Evolutionary conservation across 2,888 invertebrate species (phyloP).

Genomic region (Clusia tigrina): DNA sequence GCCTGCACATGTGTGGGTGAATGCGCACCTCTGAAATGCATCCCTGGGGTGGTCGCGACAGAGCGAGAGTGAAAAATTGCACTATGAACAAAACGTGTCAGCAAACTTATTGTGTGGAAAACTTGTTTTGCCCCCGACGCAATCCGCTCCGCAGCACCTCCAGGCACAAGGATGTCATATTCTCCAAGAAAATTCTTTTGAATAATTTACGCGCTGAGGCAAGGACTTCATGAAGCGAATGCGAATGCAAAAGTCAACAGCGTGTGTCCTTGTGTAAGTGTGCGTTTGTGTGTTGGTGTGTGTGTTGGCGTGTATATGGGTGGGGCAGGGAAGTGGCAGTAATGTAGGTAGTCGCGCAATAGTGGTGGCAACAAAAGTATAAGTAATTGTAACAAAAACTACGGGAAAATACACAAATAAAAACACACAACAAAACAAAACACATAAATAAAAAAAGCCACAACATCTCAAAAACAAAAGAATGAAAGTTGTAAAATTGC

Average conservation of each 20-base stretch:
- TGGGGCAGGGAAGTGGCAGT: no score
- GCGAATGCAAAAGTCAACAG: not conserved
- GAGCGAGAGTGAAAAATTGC: constrained; percentile 8
- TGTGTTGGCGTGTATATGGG: no score
- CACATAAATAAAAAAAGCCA: not conserved
- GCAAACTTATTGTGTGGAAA: constrained; percentile 9
- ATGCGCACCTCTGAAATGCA: not conserved
- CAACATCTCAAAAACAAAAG: not conserved
- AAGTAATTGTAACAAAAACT: not conserved
- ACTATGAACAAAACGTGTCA: not conserved
- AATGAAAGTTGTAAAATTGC: no score
- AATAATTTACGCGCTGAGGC: not conserved
- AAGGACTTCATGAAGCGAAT: not conserved
- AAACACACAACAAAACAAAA: not conserved
- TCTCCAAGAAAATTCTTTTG: not conserved
- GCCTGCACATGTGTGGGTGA: not conserved
- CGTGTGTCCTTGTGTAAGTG: not conserved
- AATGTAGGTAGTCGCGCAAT: no score
- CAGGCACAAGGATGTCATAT: not conserved
- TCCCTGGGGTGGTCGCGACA: not conserved
- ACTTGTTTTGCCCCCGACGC: no score
- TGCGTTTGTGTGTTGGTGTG: no score
- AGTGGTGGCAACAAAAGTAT: not conserved
- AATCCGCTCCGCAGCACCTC: not conserved
- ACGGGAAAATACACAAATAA: not conserved